Base-by-base conservation (phyloP, 2,797 vertebrate genomes). In the Myotis vivesi region DNA sequence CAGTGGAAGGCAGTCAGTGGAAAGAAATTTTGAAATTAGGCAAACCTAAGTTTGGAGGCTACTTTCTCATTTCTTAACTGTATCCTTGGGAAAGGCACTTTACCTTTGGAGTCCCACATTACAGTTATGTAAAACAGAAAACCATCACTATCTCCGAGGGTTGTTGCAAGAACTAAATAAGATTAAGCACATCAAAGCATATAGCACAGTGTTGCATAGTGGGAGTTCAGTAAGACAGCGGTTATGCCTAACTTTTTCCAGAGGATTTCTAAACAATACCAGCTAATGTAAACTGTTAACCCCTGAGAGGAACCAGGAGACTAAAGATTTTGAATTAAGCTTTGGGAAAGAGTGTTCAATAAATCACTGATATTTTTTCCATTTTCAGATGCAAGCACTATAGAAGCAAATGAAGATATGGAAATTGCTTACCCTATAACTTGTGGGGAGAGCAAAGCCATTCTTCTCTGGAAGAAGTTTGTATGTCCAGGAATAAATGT, bases 401-500 rank as follows among this genome's bases (percentile, higher is more conserved):
- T 98, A 9, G 98, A 98, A 96, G 97, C 98, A 0, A 98, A 97
- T n/a, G 98, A 99, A 62, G 99, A 99, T 17, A 99, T 99, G 0
- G 99, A 99, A 97, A 98, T 99, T 0, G 99, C 99, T 75, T 99
- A 99, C 89, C 99, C 99, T 30, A 99, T 99, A 97, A 99, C 99
- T 3, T 99, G 99, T 0, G 99, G 99, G 17, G 99, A 99, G 97
- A 99, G 99, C 97, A 99, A 99, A 98, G 99, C 99, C 49, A 98
- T 99, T 96, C 97, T 99, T 93, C 98, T 99, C 10, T 99, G 99
- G 98, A 99, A 99, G 98, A 99, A 99, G 95, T 99, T 99, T 94
- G 99, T 99, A 73, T 99, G 99, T 93, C 99, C 99, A 0, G 99
- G 99, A 97, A 99, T 99, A 98, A 99, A 99, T 82, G 99, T 99